phyloP scores from a whole-genome alignment of 2,113 vertebrate species.

The Hippopotamus amphibius region DNA sequence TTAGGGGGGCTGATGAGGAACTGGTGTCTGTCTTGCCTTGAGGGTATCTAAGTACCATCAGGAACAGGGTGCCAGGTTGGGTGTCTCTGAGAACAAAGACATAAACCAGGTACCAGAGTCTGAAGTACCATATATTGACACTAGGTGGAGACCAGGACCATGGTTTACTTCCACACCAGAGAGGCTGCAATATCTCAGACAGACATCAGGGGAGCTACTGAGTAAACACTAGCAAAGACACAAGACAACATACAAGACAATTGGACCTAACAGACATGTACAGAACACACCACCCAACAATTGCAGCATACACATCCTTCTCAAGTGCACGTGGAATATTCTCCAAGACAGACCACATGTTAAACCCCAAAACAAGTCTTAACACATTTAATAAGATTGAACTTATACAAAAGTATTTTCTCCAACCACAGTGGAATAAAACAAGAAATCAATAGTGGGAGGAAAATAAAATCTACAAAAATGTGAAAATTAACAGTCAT shows the following conservation, averaged over 20 bases:
- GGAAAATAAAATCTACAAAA: background rate
- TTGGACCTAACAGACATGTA: background rate
- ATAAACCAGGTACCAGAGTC: background rate
- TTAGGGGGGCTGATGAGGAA: background rate
- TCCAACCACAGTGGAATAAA: background rate
- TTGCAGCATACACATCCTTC: background rate
- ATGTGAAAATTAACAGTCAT: background rate
- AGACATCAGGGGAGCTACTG: background rate
- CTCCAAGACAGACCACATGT: background rate
- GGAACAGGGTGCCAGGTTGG: background rate
- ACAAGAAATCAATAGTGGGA: background rate
- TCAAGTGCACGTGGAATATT: background rate
- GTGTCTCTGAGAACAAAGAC: background rate
- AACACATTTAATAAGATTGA: background rate
- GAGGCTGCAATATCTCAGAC: background rate
- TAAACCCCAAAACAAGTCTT: background rate
- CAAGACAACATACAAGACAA: background rate
- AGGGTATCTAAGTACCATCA: background rate
- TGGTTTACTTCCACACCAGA: background rate
- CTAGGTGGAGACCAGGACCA: background rate
- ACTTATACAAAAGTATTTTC: background rate
- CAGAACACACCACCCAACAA: background rate
- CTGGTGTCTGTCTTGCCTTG: background rate
- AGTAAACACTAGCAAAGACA: background rate
- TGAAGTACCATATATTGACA: background rate